Base-by-base conservation (phyloP, 2,888 invertebrate species). In the Drosophila nigricruria region DNA sequence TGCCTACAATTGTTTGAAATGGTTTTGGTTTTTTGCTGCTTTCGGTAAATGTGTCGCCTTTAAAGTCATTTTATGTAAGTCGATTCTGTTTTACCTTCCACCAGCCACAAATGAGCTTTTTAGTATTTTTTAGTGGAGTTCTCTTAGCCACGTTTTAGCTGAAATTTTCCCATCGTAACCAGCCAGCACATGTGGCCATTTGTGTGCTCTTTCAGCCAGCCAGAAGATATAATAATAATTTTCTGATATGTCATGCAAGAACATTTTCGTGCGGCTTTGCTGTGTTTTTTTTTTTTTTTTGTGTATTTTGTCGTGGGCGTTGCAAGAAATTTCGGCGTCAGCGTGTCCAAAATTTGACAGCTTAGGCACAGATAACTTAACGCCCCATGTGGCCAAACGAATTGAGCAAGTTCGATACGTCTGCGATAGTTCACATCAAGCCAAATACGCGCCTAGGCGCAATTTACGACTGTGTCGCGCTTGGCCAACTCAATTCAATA, bases 1-100 rank as follows among this genome's bases (percentile, higher is more conserved):
- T 64, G 66, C 50, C 67, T 64, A 72, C 86, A 88, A 85, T 86
- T 82, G 80, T 80, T 78, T 78, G 72, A 85, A 82, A 70, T 63
- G 54, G 38, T 56, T 53, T 49, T 40, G 23, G 14, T 0, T 59
- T 43, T 70, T 81, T 85, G 66, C 75, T 62, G 59, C 63, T 70
- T 84, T 77, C 64, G 74, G 85, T 71, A 85, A 89, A 89, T 90
- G 81, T 88, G 89, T 87, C 84, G 89, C 90, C 84, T 86, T 86
- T 90, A 81, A 90, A 88, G 89, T 69, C 89, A 79, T 77, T 87
- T 90, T 89, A 84, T 84, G 84, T 88, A 84, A 84, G 84, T 71
- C 86, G 84, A 82, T 89, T 84, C 88, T 88, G 88, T 73, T 81
- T 73, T 69, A 67, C 77, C 82, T 78, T 65, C 65, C 70, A 30